Conservation (phyloP, 2,797 vertebrate genomes). For the Falco berigora region DNA sequence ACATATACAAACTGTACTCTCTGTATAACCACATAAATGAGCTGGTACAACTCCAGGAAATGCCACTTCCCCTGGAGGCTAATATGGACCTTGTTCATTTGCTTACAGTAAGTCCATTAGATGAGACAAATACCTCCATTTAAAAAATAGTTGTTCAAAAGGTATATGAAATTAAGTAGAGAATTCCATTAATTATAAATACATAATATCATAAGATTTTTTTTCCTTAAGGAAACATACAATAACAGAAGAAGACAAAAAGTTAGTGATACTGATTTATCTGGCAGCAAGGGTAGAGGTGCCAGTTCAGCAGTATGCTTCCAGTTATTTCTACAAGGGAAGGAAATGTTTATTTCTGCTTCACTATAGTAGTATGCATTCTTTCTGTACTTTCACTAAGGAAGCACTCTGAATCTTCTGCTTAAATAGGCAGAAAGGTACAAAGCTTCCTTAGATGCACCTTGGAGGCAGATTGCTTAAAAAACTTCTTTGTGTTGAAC, state of each 20-base stretch:
- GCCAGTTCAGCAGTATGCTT: background rate
- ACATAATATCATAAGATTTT: background rate
- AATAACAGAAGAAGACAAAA: background rate
- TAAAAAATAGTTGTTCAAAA: background rate
- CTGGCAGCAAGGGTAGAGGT: background rate
- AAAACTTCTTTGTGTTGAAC: background rate
- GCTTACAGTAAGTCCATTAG: constrained; percentile 80
- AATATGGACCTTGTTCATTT: constrained; percentile 96
- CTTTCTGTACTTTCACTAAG: background rate
- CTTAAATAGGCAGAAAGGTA: background rate
- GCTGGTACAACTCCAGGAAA: constrained; percentile 89
- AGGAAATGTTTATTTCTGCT: background rate
- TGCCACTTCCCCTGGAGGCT: constrained; percentile 85
- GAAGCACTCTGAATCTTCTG: background rate
- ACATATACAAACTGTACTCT: constrained; percentile 89
- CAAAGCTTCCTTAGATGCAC: background rate
- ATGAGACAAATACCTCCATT: background rate
- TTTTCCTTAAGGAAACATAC: background rate
- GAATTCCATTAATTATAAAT: background rate
- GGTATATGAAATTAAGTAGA: background rate
- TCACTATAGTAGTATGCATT: background rate
- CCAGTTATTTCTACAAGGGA: background rate
- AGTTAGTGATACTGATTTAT: background rate
- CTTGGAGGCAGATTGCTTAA: background rate
- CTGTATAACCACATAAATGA: constrained; percentile 92